Evolutionary conservation across 1,140 invertebrate species (phyloP), one percentile per base, ranked within the genome.

Genomic region (Drosophila asahinai): DNA sequence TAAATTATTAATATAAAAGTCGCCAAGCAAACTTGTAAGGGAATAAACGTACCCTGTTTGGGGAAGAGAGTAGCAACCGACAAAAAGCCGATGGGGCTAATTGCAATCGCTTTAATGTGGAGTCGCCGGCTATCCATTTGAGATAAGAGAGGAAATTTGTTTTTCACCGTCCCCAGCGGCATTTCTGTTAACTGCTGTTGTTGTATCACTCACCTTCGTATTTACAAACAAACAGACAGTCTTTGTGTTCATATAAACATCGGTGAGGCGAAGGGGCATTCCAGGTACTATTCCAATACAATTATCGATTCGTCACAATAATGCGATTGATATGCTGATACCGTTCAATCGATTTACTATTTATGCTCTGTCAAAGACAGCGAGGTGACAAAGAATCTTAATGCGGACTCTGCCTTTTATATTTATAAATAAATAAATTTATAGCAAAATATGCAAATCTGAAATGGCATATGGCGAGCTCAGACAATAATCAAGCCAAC

Each of bases 121-220:
- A 60, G 66, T 43, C 38, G 55, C 30, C 12, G 14, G 47, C 71
- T 57, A 57, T 57, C 54, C 68, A 73, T 74, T 74, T 43, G n/a
- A 74, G 71, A 86, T 83, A 87, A 87, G 71, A 83, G 80, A 80
- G 80, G 51, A 80, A 83, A 87, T 86, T 83, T 83, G 76, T 82
- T 82, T 79, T 68, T 75, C 57, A 48, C 55, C 52, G 38, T 48
- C 63, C 70, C 75, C 62, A 33, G 58, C 51, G 58, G 79, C 64
- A 48, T 70, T 76, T 76, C 49, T 43, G 40, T 47, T 51, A 52
- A 77, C 59, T 36, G 25, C 42, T 57, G 52, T 64, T 71, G 25
- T 61, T 78, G 30, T 57, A 51, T 55, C 68, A 65, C 65, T 83
- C 19, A 70, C 63, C 74, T 73, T 49, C 14, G 58, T 74, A 73